Conservation (phyloP, 35 echinoderm and acorn worm genomes). For the Strongylocentrotus purpuratus region DNA sequence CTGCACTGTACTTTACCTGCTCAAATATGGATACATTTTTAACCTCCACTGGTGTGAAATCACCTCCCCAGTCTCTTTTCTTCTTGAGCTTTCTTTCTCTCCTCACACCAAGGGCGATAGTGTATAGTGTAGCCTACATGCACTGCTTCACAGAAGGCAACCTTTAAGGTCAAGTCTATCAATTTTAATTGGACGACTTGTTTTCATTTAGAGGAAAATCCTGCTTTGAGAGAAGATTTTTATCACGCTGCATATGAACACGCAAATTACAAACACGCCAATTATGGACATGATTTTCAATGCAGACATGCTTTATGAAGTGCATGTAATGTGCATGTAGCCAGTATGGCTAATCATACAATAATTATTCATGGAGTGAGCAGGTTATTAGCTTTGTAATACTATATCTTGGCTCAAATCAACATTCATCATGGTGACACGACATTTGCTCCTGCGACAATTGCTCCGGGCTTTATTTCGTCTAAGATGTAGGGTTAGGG, state of each 20-base stretch:
- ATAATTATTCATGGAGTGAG: neutral
- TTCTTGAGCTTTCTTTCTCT: neutral
- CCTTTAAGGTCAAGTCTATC: neutral
- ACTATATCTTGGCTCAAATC: neutral
- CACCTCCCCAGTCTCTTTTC: neutral
- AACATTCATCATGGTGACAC: too few relatives aligned
- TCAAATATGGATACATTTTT: too few relatives aligned
- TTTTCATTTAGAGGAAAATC: neutral
- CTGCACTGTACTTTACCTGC: too few relatives aligned
- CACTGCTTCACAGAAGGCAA: neutral
- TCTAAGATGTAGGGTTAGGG: too few relatives aligned
- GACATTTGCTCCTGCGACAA: too few relatives aligned
- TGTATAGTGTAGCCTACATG: neutral
- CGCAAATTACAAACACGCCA: neutral
- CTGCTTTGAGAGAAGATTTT: neutral
- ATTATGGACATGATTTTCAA: neutral
- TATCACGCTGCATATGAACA: neutral
- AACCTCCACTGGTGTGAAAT: neutral
- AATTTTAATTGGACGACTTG: constrained; percentile 4
- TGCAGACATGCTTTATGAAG: neutral
- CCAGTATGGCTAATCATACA: too few relatives aligned
- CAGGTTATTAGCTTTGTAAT: neutral
- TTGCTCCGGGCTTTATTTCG: too few relatives aligned
- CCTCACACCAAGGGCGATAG: neutral
- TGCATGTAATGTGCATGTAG: neutral